A percentile compares a stretch with the other conserved stretches of the same genome.
Conservation (phyloP, 2,113 vertebrate genomes). For the Grantiella picta region DNA sequence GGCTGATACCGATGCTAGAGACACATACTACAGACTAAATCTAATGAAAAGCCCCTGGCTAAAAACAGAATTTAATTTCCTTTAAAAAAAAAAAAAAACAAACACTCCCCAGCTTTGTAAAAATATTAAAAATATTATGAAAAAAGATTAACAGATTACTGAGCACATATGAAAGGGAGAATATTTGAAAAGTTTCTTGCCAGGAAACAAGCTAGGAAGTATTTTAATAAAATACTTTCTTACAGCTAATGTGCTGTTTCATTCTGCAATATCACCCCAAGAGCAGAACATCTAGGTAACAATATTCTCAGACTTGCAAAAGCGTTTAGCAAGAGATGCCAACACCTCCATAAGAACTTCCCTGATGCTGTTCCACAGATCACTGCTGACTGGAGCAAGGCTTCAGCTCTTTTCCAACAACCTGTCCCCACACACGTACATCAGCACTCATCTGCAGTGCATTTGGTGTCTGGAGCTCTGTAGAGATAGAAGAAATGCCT, state of each 20-base stretch:
- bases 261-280: background rate
- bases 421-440: background rate
- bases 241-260: conserved; percentile 7
- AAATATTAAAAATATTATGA: conserved; percentile 47
- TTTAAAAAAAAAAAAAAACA: background rate
- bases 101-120: background rate
- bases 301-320: background rate
- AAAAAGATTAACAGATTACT: conserved; percentile 63
- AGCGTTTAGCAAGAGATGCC: background rate
- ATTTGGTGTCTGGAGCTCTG: background rate
- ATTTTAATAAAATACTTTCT: conserved; percentile 34
- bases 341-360: background rate
- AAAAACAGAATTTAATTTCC: conserved; percentile 74
- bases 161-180: background rate
- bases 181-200: conserved; percentile 20
- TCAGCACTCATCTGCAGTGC: background rate
- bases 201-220: background rate
- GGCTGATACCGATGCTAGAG: background rate
- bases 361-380: background rate
- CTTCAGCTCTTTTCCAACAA: background rate
- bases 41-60: conserved; percentile 46
- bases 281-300: background rate
- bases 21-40: background rate
- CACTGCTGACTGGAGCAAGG: background rate
- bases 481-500: rapidly evolving